phyloP scores from a whole-genome alignment of 1,140 invertebrate species.

The Ceratina australensis region DNA sequence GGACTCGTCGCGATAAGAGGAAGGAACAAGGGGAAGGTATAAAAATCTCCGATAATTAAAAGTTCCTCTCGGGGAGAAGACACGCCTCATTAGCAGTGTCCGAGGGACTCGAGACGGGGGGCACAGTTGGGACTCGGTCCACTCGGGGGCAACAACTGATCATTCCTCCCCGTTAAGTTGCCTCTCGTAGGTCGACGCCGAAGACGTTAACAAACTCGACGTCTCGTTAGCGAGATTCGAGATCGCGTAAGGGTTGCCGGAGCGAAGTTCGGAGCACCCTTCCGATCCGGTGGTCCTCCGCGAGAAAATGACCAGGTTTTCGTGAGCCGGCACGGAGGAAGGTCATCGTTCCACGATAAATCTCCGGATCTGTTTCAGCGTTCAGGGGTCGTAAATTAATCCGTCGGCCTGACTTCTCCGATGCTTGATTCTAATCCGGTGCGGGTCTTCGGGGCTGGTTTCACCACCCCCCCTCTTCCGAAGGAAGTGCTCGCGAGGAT shows the following conservation, averaged over 20 bases:
- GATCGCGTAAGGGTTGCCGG: conserved; percentile 48
- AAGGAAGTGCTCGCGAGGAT: conserved; percentile 33
- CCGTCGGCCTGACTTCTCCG: conserved; percentile 60
- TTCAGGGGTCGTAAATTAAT: conserved; percentile 67
- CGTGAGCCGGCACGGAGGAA: not conserved
- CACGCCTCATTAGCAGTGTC: conserved; percentile 20
- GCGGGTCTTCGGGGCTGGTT: conserved; percentile 20
- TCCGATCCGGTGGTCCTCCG: not conserved
- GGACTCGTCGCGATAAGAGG: not conserved
- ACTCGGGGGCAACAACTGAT: conserved; percentile 1
- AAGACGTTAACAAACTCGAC: conserved; percentile 53
- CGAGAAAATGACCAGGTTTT: conserved; percentile 20
- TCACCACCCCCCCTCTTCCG: not conserved
- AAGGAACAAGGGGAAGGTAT: not conserved
- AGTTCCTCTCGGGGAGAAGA: not conserved
- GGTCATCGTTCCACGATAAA: conserved; percentile 63
- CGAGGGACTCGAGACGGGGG: not conserved
- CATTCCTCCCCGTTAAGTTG: not conserved
- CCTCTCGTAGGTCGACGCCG: conserved; percentile 25
- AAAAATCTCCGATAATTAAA: conserved; percentile 24
- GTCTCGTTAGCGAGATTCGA: conserved; percentile 58
- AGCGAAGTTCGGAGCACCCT: conserved; percentile 22
- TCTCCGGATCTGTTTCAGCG: conserved; percentile 66
- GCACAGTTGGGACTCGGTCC: conserved; percentile 21
- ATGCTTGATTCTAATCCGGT: conserved; percentile 64